Percentiles rank a stretch among this genome's conserved stretches.
These are phyloP conservation scores for Anastrepha ludens DNA, from an alignment of 1,140 invertebrate genomes.

Conservation along the genomic window DNA sequence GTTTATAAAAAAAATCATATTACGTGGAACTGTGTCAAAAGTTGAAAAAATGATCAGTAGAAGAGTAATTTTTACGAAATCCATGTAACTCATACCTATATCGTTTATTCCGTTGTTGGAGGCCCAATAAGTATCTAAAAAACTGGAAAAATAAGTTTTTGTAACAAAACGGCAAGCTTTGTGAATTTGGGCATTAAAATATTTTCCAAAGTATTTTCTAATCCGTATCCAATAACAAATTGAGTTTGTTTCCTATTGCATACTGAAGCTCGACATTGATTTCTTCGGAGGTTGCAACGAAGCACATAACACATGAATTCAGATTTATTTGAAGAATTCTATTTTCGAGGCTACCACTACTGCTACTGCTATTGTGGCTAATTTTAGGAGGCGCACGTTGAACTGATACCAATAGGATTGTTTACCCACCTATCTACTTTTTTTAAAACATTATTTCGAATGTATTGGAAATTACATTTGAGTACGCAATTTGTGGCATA, in stretches of 20 bases:
- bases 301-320: not conserved
- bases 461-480: not conserved
- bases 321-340: conserved; percentile 43
- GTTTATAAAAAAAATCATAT: no score
- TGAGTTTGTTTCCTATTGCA: not conserved
- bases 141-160: no score
- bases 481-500: not conserved
- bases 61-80: no score
- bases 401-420: not conserved
- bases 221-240: conserved; percentile 27
- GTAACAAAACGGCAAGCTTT: no score
- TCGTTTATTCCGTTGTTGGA: no score
- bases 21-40: no score
- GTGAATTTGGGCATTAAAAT: no score
- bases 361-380: not conserved
- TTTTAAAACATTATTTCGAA: not conserved
- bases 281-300: not conserved
- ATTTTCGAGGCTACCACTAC: conserved; percentile 19
- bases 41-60: no score
- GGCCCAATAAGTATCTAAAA: no score
- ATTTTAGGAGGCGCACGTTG: not conserved
- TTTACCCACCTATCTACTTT: not conserved
- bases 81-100: no score
- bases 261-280: not conserved
- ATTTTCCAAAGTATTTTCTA: not conserved